These are phyloP conservation scores for Nomada ruficornis DNA, from an alignment of 2,888 invertebrate genomes.

Conservation along the genomic window DNA sequence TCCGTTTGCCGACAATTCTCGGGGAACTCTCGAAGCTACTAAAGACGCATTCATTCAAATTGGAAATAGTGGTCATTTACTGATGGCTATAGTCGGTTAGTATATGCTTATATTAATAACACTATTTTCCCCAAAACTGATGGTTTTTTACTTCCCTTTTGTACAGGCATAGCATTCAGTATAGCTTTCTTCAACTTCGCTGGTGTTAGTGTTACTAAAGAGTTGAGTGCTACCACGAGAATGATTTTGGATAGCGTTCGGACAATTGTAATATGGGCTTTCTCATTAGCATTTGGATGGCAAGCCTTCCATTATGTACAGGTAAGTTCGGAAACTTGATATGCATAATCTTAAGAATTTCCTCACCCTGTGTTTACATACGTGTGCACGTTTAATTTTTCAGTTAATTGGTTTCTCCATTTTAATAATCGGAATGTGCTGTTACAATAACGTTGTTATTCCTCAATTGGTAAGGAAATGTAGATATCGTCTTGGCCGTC, in stretches of 20 bases:
- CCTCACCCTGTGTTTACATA: slow-evolving; percentile 4
- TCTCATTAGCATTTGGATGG: slow-evolving; percentile 91
- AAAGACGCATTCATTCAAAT: slow-evolving; percentile 94
- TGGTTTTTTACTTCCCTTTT: not conserved
- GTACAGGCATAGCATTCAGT: slow-evolving; percentile 91
- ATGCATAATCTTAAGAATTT: not conserved
- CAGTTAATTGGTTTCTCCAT: slow-evolving; percentile 91
- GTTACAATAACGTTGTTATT: slow-evolving; percentile 90
- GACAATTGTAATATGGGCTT: slow-evolving; percentile 95
- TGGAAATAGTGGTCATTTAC: slow-evolving; percentile 87
- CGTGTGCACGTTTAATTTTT: not conserved
- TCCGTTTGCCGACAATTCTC: slow-evolving; percentile 91
- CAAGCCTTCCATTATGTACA: slow-evolving; percentile 93
- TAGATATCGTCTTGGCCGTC: slow-evolving; percentile 72
- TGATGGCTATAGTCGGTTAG: slow-evolving; percentile 88
- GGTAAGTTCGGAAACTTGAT: slow-evolving; percentile 79
- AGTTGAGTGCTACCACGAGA: slow-evolving; percentile 95
- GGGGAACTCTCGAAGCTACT: slow-evolving; percentile 92
- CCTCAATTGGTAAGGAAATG: slow-evolving; percentile 79
- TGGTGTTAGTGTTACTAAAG: slow-evolving; percentile 96
- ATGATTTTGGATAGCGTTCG: slow-evolving; percentile 96
- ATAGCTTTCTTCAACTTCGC: slow-evolving; percentile 98
- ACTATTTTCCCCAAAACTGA: slow-evolving; percentile 1
- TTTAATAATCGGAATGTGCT: slow-evolving; percentile 92
- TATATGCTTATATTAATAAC: slow-evolving; percentile 17